Conservation (phyloP, 2,113 vertebrate genomes). For the Vicugna pacos region DNA sequence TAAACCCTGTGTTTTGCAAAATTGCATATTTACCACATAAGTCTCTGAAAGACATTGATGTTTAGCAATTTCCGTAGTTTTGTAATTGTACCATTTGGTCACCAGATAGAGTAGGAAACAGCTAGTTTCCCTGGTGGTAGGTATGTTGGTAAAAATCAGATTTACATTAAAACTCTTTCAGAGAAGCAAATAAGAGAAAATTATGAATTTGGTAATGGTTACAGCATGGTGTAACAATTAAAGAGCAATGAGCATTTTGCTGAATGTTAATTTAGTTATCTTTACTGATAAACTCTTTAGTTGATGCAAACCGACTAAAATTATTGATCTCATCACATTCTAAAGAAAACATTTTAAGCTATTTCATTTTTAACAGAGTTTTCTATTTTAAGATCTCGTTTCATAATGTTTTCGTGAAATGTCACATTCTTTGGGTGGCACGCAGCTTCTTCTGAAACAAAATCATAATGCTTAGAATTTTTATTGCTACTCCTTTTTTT, state of each 20-base stretch:
- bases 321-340: not conserved
- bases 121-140: slow-evolving; percentile 70
- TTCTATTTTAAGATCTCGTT: not conserved
- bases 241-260: slow-evolving; percentile 57
- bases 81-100: slow-evolving; percentile 69
- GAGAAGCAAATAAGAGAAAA: slow-evolving; percentile 43
- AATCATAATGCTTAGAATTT: not conserved
- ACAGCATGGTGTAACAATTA: slow-evolving; percentile 27
- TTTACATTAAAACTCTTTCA: slow-evolving; percentile 54
- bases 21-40: slow-evolving; percentile 77
- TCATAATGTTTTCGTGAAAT: not conserved
- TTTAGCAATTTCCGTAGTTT: slow-evolving; percentile 84
- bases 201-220: slow-evolving; percentile 56
- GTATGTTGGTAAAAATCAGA: slow-evolving; percentile 62
- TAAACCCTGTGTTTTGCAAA: slow-evolving; percentile 82
- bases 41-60: slow-evolving; percentile 69
- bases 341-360: slow-evolving; percentile 31
- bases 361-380: not conserved
- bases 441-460: not conserved
- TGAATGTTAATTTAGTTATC: slow-evolving; percentile 36
- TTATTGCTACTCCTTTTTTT: not conserved
- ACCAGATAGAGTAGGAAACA: slow-evolving; percentile 74
- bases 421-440: not conserved
- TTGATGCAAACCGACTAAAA: not conserved
- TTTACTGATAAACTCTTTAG: not conserved